These are phyloP conservation scores for Glandiceps talaboti DNA, from an alignment of 53 echinoderm and acorn worm species.

Conservation along the genomic window DNA sequence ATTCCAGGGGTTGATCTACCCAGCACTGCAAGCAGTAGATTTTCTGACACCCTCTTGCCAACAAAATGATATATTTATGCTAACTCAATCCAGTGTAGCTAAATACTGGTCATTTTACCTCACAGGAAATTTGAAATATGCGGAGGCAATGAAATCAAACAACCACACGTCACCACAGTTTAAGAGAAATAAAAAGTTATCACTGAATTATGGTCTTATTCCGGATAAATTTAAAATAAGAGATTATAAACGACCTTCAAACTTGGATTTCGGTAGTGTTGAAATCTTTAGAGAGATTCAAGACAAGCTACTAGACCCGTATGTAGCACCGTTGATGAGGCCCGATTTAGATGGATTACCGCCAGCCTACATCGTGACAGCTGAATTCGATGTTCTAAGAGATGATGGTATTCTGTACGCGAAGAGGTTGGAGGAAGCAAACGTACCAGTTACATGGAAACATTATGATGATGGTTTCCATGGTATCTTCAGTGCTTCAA, in stretches of 20 bases:
- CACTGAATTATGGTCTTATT: neutral
- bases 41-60: no score
- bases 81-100: neutral
- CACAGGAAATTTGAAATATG: no score
- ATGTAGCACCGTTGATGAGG: conserved; percentile 47
- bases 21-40: no score
- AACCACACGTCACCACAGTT: neutral
- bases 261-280: conserved; percentile 9
- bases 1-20: no score
- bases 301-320: conserved; percentile 33
- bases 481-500: no score
- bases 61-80: neutral
- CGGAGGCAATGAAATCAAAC: no score
- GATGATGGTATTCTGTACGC: no score
- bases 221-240: neutral
- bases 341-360: conserved; percentile 33
- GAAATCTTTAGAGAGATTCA: conserved; percentile 29
- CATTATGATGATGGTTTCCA: no score
- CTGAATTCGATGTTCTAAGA: no score
- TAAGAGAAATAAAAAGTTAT: neutral
- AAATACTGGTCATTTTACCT: neutral
- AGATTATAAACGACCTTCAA: neutral
- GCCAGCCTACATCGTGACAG: no score
- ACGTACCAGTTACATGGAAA: no score
- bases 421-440: no score